Evolutionary conservation across 2,797 vertebrate genomes (phyloP).

Genomic region (Dendrocincla tyrannina): DNA sequence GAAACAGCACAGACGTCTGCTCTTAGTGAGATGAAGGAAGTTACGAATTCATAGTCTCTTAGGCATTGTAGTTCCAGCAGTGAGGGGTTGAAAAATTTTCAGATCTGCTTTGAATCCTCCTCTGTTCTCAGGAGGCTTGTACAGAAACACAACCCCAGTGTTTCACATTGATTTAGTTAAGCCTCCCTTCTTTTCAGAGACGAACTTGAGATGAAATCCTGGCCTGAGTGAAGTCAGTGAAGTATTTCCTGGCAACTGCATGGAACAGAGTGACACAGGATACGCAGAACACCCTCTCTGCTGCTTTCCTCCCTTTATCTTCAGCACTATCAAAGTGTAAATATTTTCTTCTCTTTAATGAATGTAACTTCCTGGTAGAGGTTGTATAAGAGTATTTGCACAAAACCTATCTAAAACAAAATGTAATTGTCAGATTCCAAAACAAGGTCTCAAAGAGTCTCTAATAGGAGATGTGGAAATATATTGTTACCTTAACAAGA

Average conservation of each 20-base stretch:
- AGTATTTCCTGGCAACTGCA: background rate
- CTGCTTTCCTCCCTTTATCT: slow-evolving; percentile 11
- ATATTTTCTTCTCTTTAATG: slow-evolving; percentile 19
- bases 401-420: background rate
- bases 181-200: background rate
- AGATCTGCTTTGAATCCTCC: background rate
- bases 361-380: background rate
- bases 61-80: background rate
- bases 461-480: background rate
- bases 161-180: background rate
- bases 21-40: background rate
- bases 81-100: background rate
- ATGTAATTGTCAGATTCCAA: background rate
- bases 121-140: background rate
- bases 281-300: background rate
- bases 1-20: background rate
- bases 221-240: background rate
- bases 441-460: background rate
- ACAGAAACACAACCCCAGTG: background rate
- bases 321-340: background rate
- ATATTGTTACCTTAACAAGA: background rate
- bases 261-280: background rate
- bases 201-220: background rate
- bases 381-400: background rate
- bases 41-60: background rate